A percentile compares a stretch with the other conserved stretches of the same genome.
Conservation (phyloP, 1,140 invertebrate species). For the Listronotus oregonensis region DNA sequence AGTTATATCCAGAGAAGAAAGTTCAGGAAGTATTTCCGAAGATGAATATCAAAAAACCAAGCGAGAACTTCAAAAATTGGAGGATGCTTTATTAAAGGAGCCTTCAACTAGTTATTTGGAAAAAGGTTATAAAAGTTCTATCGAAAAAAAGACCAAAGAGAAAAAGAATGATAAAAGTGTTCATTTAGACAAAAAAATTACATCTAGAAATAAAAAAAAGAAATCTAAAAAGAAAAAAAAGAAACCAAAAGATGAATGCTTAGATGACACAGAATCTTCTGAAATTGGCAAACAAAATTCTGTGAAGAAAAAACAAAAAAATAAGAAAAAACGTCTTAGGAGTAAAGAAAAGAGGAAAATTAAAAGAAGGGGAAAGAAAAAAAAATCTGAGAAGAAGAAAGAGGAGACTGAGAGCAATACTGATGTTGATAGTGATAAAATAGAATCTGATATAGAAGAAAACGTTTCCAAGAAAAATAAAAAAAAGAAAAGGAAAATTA, state of each 20-base stretch:
- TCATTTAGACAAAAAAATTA: constrained; percentile 16
- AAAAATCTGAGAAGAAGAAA: constrained; percentile 18
- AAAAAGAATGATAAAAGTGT: constrained; percentile 38
- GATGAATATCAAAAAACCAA: constrained; percentile 35
- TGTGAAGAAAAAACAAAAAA: constrained; percentile 20
- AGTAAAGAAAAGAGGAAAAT: background rate
- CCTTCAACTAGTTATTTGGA: constrained; percentile 1
- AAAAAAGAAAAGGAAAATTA: constrained; percentile 2
- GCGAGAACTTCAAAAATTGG: constrained; percentile 28
- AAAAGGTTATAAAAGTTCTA: constrained; percentile 4
- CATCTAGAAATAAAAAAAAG: constrained; percentile 28
- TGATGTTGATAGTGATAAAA: background rate
- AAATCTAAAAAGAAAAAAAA: constrained; percentile 35
- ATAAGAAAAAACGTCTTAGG: constrained; percentile 6
- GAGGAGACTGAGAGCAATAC: background rate
- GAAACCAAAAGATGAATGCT: background rate
- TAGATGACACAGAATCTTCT: background rate
- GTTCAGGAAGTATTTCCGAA: constrained; percentile 8
- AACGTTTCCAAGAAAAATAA: background rate
- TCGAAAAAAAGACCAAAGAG: constrained; percentile 32
- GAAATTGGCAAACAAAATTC: constrained; percentile 22
- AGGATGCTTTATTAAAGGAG: constrained; percentile 20
- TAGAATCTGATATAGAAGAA: background rate
- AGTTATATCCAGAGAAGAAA: background rate
- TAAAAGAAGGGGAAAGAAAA: background rate